Base-by-base conservation (phyloP, 2,113 vertebrate genomes). In the Hystrix cristata region DNA sequence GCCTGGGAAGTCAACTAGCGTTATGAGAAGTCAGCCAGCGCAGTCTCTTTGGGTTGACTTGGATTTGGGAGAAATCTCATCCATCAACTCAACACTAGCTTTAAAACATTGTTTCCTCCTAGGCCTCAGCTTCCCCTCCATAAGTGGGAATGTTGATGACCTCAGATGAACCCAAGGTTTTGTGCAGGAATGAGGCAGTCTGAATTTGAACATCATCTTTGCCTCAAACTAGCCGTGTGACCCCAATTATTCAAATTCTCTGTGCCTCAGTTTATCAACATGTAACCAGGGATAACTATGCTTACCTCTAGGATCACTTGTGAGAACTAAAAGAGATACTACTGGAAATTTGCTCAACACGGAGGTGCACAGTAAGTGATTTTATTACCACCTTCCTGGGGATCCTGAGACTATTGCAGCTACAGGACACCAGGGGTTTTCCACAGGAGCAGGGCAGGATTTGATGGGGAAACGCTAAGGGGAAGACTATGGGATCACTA, bases 321-420 rank as follows among this genome's bases (percentile, higher is more conserved):
- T 69, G 65, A 95, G 69, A 90, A 94, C 95, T 43, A 88, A 87
- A 38, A 90, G 87, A 90, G 81, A 96, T 2, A 90, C 95, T 25
- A 94, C 85, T 0, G 71, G n/a, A n/a, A 84, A 81, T 81, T 21
- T 87, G 65, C 69, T 92, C 76, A 16, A 92, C 84, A 97, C 97
- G 62, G 96, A 97, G 43, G 65, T 8, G 5, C 92, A 96, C 78
- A 97, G 97, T 98, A 85, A 97, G 97, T 95, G 74, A 51, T 62
- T 81, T 91, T 95, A 38, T 57, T 29, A 23, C 31, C 59, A 48
- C 34, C 25, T 3, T 48, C 55, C 25, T 4, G 38, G 84, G 19
- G 76, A 14, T 53, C 38, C 43, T 31, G 55, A 5, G 34, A 43
- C 29, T 13, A 6, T 1, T 43, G 53, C 57, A 74, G 53, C 25